A percentile compares a stretch with the other conserved stretches of the same genome.
phyloP scores from a whole-genome alignment of 2,888 invertebrate species.

The Gymnoscelis rufifasciata region DNA sequence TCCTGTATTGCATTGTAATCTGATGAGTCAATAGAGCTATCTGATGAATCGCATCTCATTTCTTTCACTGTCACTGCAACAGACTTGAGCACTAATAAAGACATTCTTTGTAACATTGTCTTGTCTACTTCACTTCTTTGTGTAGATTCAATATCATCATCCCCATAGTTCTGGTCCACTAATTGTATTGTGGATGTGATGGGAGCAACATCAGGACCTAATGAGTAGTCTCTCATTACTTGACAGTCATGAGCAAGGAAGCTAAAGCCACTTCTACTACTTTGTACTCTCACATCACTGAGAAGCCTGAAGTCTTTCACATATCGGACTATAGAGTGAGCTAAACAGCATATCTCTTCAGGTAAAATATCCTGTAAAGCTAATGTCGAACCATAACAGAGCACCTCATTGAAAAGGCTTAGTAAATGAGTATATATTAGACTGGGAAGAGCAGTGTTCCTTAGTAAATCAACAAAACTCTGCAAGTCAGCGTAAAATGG shows the following conservation, averaged over 20 bases:
- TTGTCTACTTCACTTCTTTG: constrained; percentile 82
- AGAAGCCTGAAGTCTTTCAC: constrained; percentile 90
- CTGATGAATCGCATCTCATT: constrained; percentile 91
- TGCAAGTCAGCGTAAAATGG: constrained; percentile 92
- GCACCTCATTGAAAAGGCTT: constrained; percentile 91
- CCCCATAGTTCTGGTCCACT: constrained; percentile 70
- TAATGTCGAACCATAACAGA: constrained; percentile 94
- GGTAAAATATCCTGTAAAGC: constrained; percentile 92
- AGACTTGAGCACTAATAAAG: constrained; percentile 91
- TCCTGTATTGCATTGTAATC: constrained; percentile 93
- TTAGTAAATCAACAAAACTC: constrained; percentile 85
- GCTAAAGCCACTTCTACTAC: constrained; percentile 66
- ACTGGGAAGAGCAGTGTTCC: constrained; percentile 85
- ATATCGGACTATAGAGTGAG: constrained; percentile 90
- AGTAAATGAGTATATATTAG: constrained; percentile 91
- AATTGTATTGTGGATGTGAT: constrained; percentile 62
- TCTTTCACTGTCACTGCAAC: constrained; percentile 94
- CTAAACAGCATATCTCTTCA: constrained; percentile 92
- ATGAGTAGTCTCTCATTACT: constrained; percentile 55
- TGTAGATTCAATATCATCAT: constrained; percentile 55
- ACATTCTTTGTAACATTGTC: constrained; percentile 90
- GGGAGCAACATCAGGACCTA: constrained; percentile 56
- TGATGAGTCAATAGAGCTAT: constrained; percentile 90
- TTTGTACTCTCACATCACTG: constrained; percentile 73
- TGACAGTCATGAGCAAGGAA: constrained; percentile 68